Evolutionary conservation across 2,888 invertebrate genomes (phyloP), one percentile per base, ranked within the genome.

Genomic region (Willowsia nigromaculata): DNA sequence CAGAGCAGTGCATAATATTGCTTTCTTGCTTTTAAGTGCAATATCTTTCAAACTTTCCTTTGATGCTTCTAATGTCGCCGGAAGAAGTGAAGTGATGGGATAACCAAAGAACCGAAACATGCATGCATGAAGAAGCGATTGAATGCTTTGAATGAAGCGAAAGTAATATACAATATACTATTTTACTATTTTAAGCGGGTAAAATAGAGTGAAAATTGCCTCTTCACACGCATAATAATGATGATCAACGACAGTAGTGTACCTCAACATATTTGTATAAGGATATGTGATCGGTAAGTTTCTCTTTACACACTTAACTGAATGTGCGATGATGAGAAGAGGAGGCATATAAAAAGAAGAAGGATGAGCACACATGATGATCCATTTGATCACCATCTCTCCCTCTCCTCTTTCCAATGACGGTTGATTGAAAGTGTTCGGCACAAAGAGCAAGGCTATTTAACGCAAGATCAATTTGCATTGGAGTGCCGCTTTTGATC

Each of bases 381-480:
- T 84, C 78, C 81, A 90, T 87, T 82, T 86, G 81, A 76, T 82
- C 76, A 82, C 65, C 85, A 25, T 81, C 83, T 65, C 76, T 76
- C 65, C 65, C 62, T 65, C 62, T 15, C 25, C 80, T 82, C 76
- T 53, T 30, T 68, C 68, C 22, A 13, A 25, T 74, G 80, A 89
- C 71, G 84, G 89, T 81, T 80, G 89, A 85, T 89, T 91, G 86
- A 85, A 82, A 86, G 90, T 86, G 86, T 85, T 85, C 83, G 84
- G 83, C 86, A 85, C 88, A 90, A 91, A 88, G 90, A 76, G 85
- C 80, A 90, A 78, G 90, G 90, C 90, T 90, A 91, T 91, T 91
- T 91, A 91, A 89, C 90, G 90, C 89, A 91, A 91, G 90, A 91
- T 91, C 91, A 91, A 91, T 91, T 91, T 91, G 88, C 87, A 90